Evolutionary conservation across 1,140 invertebrate species (phyloP), one percentile per base, ranked within the genome.

Genomic region (Halyomorpha halys): DNA sequence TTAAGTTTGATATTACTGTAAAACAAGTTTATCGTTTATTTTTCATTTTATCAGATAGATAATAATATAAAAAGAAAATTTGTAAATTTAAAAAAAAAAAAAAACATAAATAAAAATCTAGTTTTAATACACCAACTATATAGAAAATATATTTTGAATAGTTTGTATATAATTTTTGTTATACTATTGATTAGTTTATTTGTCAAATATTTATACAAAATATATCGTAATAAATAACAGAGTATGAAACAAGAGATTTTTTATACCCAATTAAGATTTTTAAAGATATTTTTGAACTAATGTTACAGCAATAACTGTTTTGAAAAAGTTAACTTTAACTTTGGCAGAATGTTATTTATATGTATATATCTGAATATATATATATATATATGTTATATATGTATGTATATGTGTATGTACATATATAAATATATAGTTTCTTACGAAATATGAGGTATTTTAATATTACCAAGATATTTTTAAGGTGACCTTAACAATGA

Each of bases 141-240:
- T 6, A 23, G 59, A 60, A 25, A 60, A 44, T 60, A 60, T 60
- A 60, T 60, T 60, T 60, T 60, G 16, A 44, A 60, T 60, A 60
- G 23, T 60, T 60, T 60, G 59, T 60, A 60, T 18, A 60, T 60
- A 60, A 3, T 60, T 60, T 60, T 60, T 60, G 59, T 60, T 60
- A 30, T 44, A n/a, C 3, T 44, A 19, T 44, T 60, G 18, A 60
- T 21, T 44, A 60, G 59, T 60, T 44, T 39, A 39, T 53, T 60
- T 18, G 18, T 44, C 59, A 59, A 59, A 59, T 60, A 60, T 60
- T 60, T 60, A 60, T 60, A 44, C 19, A 60, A 23, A 60, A 27
- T 59, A 59, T 59, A 44, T 39, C 4, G 5, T 18, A 60, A 39
- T 18, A 15, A 30, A 27, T 9, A 21, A 60, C 34, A 60, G 30